Evolutionary conservation across 2,797 vertebrate genomes (phyloP), one percentile per base, ranked within the genome.

Genomic region (Pangasius macronema): DNA sequence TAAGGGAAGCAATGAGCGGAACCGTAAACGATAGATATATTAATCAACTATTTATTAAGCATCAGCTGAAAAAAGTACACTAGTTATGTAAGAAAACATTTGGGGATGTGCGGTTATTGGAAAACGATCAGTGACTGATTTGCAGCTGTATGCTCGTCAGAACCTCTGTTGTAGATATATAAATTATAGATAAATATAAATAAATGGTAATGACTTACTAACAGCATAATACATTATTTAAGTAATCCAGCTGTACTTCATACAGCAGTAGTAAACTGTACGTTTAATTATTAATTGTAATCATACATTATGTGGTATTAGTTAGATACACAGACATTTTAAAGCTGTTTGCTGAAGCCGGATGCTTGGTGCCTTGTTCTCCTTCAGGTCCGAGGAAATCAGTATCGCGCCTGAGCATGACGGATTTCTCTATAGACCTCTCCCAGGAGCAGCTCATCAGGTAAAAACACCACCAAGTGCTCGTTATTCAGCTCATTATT

Each of bases 401-500:
- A 0, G 76, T 93, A 36, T 93, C 94, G 36, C 92, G 88, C 2
- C 92, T 93, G 72, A 95, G 94, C 88, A 85, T 93, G 86, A 93
- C 89, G 0, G 94, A 95, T 81, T 94, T 93, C 88, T 93, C 94
- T 22, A 92, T 92, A 8, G 93, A 94, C 57, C 92, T 94, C 4
- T 94, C 94, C 79, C 93, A 94, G 65, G 93, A 95, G 88, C 95
- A 95, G 87, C 92, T 95, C 49, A 93, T 95, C 85, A 93, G 94
- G 95, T 95, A 53, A 81, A 87, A 27, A 22, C 85, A 39, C 18
- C 36, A 61, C 22, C 5, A 1, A 10, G 14, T 7, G 10, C 59
- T 82, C 57, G n/a, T 82, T 18, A 13, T n/a, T 59, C 30, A 33
- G 18, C 79, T 39, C 53, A 3, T 27, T 1, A 3, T 27, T 1